phyloP scores from a whole-genome alignment of 2,113 vertebrate genomes.

The Myiagra hebetior region DNA sequence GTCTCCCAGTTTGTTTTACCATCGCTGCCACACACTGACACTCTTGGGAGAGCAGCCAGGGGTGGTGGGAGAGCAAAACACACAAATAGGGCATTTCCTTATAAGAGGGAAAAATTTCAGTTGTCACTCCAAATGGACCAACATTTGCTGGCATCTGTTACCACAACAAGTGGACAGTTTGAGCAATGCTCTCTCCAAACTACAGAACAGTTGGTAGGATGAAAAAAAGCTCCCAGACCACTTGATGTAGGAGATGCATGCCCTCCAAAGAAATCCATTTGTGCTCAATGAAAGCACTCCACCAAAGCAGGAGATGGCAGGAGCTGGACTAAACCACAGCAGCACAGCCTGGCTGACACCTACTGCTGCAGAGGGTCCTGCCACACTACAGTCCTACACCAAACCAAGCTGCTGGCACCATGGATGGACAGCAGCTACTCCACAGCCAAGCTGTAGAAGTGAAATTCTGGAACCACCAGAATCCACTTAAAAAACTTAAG shows the following conservation, averaged over 20 bases:
- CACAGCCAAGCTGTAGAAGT: neutral
- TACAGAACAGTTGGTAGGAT: neutral
- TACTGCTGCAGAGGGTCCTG: neutral
- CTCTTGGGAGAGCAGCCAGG: neutral
- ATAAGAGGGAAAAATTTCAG: neutral
- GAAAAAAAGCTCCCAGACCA: neutral
- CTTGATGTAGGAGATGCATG: neutral
- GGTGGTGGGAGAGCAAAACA: neutral
- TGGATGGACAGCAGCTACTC: neutral
- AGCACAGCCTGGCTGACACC: neutral
- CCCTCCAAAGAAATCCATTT: neutral
- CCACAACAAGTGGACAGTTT: neutral
- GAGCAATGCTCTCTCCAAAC: neutral
- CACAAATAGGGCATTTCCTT: neutral
- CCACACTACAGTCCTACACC: neutral
- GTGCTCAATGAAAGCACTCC: neutral
- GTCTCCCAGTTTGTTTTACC: neutral
- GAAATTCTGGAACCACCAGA: neutral
- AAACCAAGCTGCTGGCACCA: neutral
- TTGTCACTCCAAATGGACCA: neutral
- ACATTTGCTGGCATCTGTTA: neutral
- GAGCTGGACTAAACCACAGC: neutral
- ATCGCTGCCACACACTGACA: neutral
- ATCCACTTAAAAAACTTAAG: neutral
- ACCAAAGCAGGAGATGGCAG: neutral